These are phyloP conservation scores for Catalaphyllia jardinei DNA, from an alignment of 64 coral and sea anemone species.

Conservation along the genomic window DNA sequence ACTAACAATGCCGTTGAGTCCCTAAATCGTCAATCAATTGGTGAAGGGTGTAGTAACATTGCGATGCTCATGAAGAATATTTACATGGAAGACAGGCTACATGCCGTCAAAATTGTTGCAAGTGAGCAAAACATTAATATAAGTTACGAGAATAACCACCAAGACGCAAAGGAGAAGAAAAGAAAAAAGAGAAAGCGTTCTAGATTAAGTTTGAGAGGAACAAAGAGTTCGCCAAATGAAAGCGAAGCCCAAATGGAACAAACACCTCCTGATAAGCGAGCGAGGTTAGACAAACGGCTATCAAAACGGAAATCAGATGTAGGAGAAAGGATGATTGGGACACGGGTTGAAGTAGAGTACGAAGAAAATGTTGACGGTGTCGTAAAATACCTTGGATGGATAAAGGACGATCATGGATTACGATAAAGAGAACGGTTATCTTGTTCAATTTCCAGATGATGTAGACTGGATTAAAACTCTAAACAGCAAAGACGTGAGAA, in stretches of 20 bases:
- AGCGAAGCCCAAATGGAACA: too few relatives aligned
- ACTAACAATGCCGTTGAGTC: too few relatives aligned
- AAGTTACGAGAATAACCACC: conserved; percentile 41
- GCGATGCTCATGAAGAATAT: too few relatives aligned
- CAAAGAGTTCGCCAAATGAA: too few relatives aligned
- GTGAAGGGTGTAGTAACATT: too few relatives aligned
- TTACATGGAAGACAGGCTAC: too few relatives aligned
- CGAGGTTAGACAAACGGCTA: too few relatives aligned
- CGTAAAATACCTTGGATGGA: conserved; percentile 42
- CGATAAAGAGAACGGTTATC: conserved; percentile 46
- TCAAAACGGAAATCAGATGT: too few relatives aligned
- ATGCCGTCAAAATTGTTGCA: too few relatives aligned
- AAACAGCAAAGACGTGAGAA: conserved; percentile 62
- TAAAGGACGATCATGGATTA: conserved; percentile 61
- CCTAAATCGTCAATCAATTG: too few relatives aligned
- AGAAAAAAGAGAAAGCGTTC: conserved; percentile 32
- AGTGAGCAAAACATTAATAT: too few relatives aligned
- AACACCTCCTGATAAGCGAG: too few relatives aligned
- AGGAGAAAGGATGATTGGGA: conserved; percentile 27
- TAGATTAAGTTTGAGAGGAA: conserved; percentile 43
- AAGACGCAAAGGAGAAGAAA: conserved; percentile 40
- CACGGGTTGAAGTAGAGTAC: conserved; percentile 58
- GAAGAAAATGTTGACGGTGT: conserved; percentile 53
- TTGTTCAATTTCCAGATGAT: conserved; percentile 58
- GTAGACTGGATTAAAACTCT: conserved; percentile 50